A percentile compares a stretch with the other conserved stretches of the same genome.
Evolutionary conservation across 2,113 vertebrate species (phyloP).

Genomic region (Zeus faber): DNA sequence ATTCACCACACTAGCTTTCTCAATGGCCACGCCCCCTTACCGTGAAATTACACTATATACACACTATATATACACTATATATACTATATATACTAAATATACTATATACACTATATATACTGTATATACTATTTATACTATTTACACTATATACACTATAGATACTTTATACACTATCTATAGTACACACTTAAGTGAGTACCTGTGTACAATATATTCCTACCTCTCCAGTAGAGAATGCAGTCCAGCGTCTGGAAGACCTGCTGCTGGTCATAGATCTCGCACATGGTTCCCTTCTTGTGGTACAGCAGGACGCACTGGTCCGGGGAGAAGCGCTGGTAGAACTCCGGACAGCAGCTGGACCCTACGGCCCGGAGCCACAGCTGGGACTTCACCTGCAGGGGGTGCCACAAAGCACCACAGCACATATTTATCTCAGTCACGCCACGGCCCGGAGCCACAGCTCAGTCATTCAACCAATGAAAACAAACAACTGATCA

Average conservation of each 20-base stretch:
- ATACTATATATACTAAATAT: too few relatives aligned
- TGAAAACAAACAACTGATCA: background rate
- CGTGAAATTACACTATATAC: too few relatives aligned
- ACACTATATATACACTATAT: too few relatives aligned
- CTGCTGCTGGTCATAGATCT: slow-evolving; percentile 97
- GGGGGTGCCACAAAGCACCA: background rate
- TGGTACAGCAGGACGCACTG: slow-evolving; percentile 93
- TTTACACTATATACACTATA: too few relatives aligned
- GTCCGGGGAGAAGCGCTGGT: slow-evolving; percentile 84
- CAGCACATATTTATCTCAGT: background rate
- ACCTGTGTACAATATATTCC: too few relatives aligned
- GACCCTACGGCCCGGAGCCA: slow-evolving; percentile 89
- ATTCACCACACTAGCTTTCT: too few relatives aligned
- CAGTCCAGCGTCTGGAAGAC: slow-evolving; percentile 96
- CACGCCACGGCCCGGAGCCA: background rate
- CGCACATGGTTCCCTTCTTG: slow-evolving; percentile 94
- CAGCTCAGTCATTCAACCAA: background rate
- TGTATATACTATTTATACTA: too few relatives aligned
- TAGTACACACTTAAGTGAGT: too few relatives aligned
- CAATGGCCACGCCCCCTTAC: too few relatives aligned
- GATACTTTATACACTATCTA: too few relatives aligned
- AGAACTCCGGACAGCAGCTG: slow-evolving; percentile 84
- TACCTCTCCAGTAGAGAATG: slow-evolving; percentile 89
- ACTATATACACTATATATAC: too few relatives aligned
- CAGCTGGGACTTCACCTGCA: slow-evolving; percentile 90